These are phyloP conservation scores for Drosophila pseudoobscura DNA, from an alignment of 1,140 invertebrate genomes.

Conservation along the genomic window DNA sequence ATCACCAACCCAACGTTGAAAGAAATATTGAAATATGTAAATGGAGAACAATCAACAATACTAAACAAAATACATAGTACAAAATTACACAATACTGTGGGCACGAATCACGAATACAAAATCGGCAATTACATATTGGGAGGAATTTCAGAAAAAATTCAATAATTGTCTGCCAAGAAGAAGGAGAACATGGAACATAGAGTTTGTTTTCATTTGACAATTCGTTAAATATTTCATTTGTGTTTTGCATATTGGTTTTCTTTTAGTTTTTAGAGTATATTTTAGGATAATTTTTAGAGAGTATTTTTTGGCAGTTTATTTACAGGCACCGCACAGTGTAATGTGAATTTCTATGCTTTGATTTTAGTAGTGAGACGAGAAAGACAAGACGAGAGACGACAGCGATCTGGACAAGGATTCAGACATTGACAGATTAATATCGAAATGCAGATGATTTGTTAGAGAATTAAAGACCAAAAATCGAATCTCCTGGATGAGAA, in stretches of 20 bases:
- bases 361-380: conserved; percentile 65
- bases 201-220: conserved; percentile 35
- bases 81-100: conserved; percentile 73
- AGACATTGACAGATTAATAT: conserved; percentile 52
- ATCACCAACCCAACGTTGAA: conserved; percentile 58
- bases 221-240: conserved; percentile 83
- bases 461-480: conserved; percentile 29
- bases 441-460: conserved; percentile 40
- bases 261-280: conserved; percentile 50
- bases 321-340: conserved; percentile 83
- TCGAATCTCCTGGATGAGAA: conserved; percentile 31
- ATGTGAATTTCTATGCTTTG: conserved; percentile 72
- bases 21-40: conserved; percentile 5
- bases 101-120: conserved; percentile 55
- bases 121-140: not conserved
- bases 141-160: conserved; percentile 23
- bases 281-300: conserved; percentile 16
- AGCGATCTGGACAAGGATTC: conserved; percentile 46
- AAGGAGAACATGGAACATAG: conserved; percentile 19
- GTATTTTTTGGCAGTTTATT: conserved; percentile 70
- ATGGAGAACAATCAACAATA: conserved; percentile 46
- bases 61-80: conserved; percentile 63
- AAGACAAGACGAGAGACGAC: conserved; percentile 40
- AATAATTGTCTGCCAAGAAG: conserved; percentile 21
- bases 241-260: conserved; percentile 20